Conservation (phyloP, 2,113 vertebrate genomes). For the Ctenodactylus gundi region DNA sequence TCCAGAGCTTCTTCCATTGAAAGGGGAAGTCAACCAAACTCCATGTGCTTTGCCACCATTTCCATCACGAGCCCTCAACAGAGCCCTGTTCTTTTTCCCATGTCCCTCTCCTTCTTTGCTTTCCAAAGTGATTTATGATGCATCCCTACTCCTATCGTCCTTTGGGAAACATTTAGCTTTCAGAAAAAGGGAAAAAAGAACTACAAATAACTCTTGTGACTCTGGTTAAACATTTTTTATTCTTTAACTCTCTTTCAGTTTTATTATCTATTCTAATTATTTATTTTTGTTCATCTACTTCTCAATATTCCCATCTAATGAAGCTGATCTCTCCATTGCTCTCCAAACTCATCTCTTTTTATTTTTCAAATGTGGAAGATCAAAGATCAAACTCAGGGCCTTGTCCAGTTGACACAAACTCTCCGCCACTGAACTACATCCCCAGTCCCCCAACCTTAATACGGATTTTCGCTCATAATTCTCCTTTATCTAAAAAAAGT, state of each 20-base stretch:
- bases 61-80: neutral
- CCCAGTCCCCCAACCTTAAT: neutral
- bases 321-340: neutral
- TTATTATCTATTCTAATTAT: neutral
- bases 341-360: neutral
- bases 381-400: neutral
- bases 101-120: neutral
- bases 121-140: neutral
- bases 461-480: neutral
- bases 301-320: neutral
- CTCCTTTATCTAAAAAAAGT: neutral
- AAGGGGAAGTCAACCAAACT: neutral
- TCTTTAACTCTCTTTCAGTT: neutral
- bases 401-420: neutral
- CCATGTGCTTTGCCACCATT: neutral
- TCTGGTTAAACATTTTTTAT: neutral
- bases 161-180: neutral
- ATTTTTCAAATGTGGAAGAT: neutral
- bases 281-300: neutral
- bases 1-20: neutral
- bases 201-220: neutral
- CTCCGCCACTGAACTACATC: neutral
- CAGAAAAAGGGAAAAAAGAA: neutral
- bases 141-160: neutral
- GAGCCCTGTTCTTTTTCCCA: neutral